These are phyloP conservation scores for Ataeniobius toweri DNA, from an alignment of 2,797 vertebrate species.

Conservation along the genomic window DNA sequence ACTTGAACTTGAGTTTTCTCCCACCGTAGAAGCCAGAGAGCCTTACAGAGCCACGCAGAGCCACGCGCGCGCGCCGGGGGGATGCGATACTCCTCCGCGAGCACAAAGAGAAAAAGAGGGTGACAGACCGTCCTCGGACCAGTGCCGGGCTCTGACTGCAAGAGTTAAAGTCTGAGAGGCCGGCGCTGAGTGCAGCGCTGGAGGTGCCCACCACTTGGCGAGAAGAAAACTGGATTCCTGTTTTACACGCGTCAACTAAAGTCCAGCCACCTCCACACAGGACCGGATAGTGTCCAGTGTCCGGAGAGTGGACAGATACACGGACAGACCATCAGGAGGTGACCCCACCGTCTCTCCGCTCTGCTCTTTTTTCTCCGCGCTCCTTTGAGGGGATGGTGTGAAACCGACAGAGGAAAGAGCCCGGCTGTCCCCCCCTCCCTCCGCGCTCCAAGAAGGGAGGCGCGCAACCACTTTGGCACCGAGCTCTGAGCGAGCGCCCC, in stretches of 20 bases:
- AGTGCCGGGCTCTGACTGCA: slow-evolving; percentile 82
- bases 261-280: slow-evolving; percentile 20
- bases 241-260: slow-evolving; percentile 9
- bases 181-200: slow-evolving; percentile 81
- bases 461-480: slow-evolving; percentile 57
- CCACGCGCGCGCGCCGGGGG: slow-evolving; percentile 84
- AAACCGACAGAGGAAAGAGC: slow-evolving; percentile 26
- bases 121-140: slow-evolving; percentile 69
- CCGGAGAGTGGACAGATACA: slow-evolving; percentile 60
- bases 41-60: slow-evolving; percentile 90
- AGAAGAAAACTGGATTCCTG: slow-evolving; percentile 79
- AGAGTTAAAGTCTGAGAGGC: slow-evolving; percentile 58
- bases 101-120: slow-evolving; percentile 54
- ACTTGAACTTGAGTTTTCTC: slow-evolving; percentile 99
- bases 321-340: slow-evolving; percentile 50
- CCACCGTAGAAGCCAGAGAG: slow-evolving; percentile 96
- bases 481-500: slow-evolving; percentile 54
- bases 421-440: slow-evolving; percentile 32
- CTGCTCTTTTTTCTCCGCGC: slow-evolving; percentile 20
- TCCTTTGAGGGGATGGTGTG: slow-evolving; percentile 49
- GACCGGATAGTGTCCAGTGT: slow-evolving; percentile 45
- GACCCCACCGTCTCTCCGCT: slow-evolving; percentile 28
- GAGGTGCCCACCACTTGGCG: slow-evolving; percentile 73
- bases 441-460: slow-evolving; percentile 17
- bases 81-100: slow-evolving; percentile 54